These are phyloP conservation scores for Cricetomys ansorgei DNA, from an alignment of 2,113 vertebrate species.

Conservation along the genomic window DNA sequence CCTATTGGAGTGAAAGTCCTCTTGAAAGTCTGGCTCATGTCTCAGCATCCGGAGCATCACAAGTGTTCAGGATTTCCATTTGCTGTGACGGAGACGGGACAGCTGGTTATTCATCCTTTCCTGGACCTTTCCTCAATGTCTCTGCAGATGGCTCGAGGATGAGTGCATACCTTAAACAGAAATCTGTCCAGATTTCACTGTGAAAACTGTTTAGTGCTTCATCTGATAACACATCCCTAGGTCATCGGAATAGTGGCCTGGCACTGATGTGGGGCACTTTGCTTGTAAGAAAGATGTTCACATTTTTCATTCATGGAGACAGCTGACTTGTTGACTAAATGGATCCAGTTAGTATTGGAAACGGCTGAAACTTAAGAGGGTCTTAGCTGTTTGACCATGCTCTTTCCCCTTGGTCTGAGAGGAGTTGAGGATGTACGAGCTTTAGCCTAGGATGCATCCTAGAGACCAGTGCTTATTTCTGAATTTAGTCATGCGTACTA, in stretches of 20 bases:
- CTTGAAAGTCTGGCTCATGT: not conserved
- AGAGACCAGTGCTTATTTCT: not conserved
- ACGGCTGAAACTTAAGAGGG: not conserved
- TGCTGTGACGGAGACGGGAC: not conserved
- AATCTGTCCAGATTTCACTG: not conserved
- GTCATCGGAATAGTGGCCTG: not conserved
- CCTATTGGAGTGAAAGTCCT: not conserved
- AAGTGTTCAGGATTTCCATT: not conserved
- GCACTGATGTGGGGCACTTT: not conserved
- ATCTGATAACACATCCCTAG: not conserved
- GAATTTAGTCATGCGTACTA: not conserved
- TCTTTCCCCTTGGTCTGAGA: not conserved
- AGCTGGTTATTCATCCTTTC: not conserved
- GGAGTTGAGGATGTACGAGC: not conserved
- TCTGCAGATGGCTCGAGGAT: not conserved
- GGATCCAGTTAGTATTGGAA: not conserved
- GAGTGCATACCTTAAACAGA: not conserved
- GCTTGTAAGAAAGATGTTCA: not conserved
- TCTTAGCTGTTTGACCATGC: not conserved
- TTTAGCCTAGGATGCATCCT: not conserved
- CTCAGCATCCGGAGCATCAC: not conserved
- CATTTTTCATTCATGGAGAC: not conserved
- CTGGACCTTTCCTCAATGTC: not conserved
- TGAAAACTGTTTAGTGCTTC: not conserved
- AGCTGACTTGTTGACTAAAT: not conserved